A percentile compares a stretch with the other conserved stretches of the same genome.
Conservation (phyloP, 2,797 vertebrate genomes). For the Macroramphosus scolopax region DNA sequence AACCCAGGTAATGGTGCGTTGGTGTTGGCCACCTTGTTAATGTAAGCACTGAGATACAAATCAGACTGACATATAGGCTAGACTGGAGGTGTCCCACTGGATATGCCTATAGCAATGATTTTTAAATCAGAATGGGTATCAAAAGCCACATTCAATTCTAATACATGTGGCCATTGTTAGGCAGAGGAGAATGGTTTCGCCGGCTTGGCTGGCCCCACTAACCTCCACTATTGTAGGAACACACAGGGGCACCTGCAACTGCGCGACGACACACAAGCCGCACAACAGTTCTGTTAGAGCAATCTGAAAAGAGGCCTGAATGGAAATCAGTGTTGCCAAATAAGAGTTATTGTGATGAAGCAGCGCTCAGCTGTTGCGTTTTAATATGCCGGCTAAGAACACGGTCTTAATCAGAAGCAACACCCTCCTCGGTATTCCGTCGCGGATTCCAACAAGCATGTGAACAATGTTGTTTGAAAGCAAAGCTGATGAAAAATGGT, state of each 20-base stretch:
- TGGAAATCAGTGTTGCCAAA: conserved; percentile 68
- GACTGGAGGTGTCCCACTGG: conserved; percentile 69
- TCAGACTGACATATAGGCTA: conserved; percentile 78
- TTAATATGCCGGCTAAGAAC: conserved; percentile 70
- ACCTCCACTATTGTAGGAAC: conserved; percentile 70
- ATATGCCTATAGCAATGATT: conserved; percentile 66
- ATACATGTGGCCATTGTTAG: conserved; percentile 75
- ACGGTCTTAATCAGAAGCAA: conserved; percentile 66
- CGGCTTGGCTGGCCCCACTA: conserved; percentile 66
- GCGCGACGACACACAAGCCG: conserved; percentile 52
- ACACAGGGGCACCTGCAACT: conserved; percentile 51
- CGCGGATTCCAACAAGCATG: conserved; percentile 67
- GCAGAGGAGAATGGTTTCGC: conserved; percentile 67
- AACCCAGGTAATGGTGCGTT: conserved; percentile 64
- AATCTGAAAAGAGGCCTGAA: conserved; percentile 46
- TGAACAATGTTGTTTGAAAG: conserved; percentile 64
- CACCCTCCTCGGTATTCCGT: conserved; percentile 64
- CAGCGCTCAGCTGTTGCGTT: conserved; percentile 69
- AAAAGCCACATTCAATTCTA: conserved; percentile 71
- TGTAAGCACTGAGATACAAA: conserved; percentile 78
- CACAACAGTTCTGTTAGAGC: conserved; percentile 50
- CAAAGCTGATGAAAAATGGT: conserved; percentile 71
- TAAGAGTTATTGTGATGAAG: conserved; percentile 65
- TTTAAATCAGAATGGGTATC: conserved; percentile 71
- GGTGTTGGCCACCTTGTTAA: conserved; percentile 75